Base-by-base conservation (phyloP, 1,140 invertebrate species). In the Megathymus violae region DNA sequence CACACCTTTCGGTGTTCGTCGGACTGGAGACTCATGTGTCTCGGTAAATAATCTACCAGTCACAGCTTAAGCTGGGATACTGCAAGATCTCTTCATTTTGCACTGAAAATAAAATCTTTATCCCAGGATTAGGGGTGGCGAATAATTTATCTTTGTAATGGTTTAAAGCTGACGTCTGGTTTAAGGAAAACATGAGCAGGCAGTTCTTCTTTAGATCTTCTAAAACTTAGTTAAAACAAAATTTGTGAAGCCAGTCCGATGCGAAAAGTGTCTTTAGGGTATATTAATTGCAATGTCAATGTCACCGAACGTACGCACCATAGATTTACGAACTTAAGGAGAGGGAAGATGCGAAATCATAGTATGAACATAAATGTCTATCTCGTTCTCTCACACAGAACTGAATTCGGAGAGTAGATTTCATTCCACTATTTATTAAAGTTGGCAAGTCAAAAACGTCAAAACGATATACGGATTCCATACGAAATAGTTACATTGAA, bases 31-130 rank as follows among this genome's bases (percentile, higher is more conserved):
- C 9, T 31, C 9, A 31, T 31, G 27, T 4, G 27, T 3, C 27
- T 31, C 9, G 4, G 9, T 31, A 31, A 31, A 31, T 31, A 31
- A 31, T 31, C 27, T 31, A 31, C 7, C 40, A 43, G 11, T 10
- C 13, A 13, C 43, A 47, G 14, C 43, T 19, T 31, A 46, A 44
- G 54, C 43, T 11, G 25, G 41, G 22, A 34, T 36, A 47, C 62
- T 27, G 63, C 73, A 65, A 72, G 71, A 80, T 81, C 78, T 77
- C 74, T 78, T 75, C 78, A 79, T 78, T 81, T 81, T 74, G 74
- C 71, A 81, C 64, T 75, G 74, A 79, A 81, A 81, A 79, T 81
- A 81, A 81, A 81, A 79, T 81, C 76, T 81, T 81, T 78, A 81
- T 79, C 76, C 78, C 38, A 36, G 70, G 71, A 75, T 79, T 77